Base-by-base conservation (phyloP, 2,113 vertebrate genomes). In the Odocoileus virginianus region DNA sequence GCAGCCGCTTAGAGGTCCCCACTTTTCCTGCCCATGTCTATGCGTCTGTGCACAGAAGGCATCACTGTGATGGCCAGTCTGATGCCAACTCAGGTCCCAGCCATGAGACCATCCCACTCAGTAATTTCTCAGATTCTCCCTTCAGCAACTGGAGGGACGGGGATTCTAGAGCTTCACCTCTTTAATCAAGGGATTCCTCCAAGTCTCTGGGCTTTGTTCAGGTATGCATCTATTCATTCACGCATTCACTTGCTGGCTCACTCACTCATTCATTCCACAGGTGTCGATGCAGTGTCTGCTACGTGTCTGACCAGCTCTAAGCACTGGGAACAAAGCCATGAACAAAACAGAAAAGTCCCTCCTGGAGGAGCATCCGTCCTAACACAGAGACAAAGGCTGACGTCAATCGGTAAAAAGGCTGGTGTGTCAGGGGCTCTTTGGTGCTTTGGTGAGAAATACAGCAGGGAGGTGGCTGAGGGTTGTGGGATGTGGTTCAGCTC, bases 361-460 rank as follows among this genome's bases (percentile, higher is more conserved):
- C 19, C 47, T 6, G 0, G 8, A 7, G 21, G 21, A 21, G 27
- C 0, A 0, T 1, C 2, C 7, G 3, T 19, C 67, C 13, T 6
- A 9, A 8, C 4, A 16, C 8, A 36, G 23, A 30, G 36, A 54
- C 1, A 1, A 45, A 12, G 0, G 5, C 52, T 17, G 58, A 16
- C 0, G 17, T 5, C 9, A 3, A 0, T 52, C 3, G 36, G 40
- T 19, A 0, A 33, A 40, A 40, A 79, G 45, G 45, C 45, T 45
- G 45, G 45, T 0, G 71, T 33, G 67, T 12, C 13, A 1, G 60
- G 33, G 54, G 71, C 47, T 25, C 61, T 14, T 8, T 11, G 3
- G 45, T n/a, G 94, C 57, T n/a, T 50, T 30, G 47, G 67, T 17
- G 64, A 19, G 16, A 61, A 86, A 15, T 6, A 25, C 40, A 76